Base-by-base conservation (phyloP, 1,140 invertebrate genomes). In the Hylaeus anthracinus region DNA sequence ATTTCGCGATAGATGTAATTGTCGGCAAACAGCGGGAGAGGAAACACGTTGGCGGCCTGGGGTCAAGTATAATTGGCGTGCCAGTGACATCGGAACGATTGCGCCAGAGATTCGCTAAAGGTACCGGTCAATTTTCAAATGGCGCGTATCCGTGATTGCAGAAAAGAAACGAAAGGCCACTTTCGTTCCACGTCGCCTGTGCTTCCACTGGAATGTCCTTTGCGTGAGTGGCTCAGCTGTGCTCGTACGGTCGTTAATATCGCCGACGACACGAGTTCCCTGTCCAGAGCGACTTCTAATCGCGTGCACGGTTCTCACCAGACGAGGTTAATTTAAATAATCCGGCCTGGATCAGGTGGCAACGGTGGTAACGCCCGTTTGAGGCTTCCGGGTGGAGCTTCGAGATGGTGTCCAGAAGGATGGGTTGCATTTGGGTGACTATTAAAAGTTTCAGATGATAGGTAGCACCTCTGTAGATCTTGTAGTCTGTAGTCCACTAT, bases 61-160 rank as follows among this genome's bases (percentile, higher is more conserved):
- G 75, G 75, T 72, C 70, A 72, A 78, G 70, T 55, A 65, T 82
- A 77, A 82, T 78, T 79, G 81, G 56, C 63, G 55, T 72, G 69
- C 75, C 61, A 45, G 69, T 79, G 71, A 82, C 80, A 82, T 41
- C 53, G 45, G 12, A 45, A 55, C 45, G 41, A 70, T 72, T 82
- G 61, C 67, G 39, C 48, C 75, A 45, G 37, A 55, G 41, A 76
- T 76, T 63, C 56, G 6, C 9, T 64, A 43, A 15, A 39, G n/a
- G 4, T 5, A 10, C 39, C 41, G 14, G 77, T 65, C 60, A 66
- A 79, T 73, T 58, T 79, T 66, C 26, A 64, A 65, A 72, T 77
- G 55, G n/a, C 45, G n/a, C 45, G 15, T 3, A 26, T 67, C 55
- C 26, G 60, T 3, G 65, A 51, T 51, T 10, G 9, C 10, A 9